Evolutionary conservation across 1,140 invertebrate genomes (phyloP).

Genomic region (Drosophila albomicans): DNA sequence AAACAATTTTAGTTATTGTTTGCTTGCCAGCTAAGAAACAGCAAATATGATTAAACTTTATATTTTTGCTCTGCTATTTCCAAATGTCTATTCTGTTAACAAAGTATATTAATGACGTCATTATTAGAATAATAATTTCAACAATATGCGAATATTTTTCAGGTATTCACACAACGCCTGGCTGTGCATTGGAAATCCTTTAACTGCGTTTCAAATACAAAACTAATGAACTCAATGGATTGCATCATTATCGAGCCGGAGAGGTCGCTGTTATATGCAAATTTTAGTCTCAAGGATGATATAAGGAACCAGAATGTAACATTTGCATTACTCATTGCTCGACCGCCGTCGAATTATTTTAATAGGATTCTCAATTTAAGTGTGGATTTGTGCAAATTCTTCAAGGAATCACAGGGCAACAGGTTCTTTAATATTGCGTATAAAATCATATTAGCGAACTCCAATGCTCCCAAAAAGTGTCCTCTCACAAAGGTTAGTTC

Average conservation of each 20-base stretch:
- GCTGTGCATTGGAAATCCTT: neutral
- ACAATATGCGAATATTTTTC: neutral
- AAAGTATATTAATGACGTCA: neutral
- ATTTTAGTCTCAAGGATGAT: neutral
- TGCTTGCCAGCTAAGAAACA: neutral
- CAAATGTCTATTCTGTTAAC: neutral
- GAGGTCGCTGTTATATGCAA: neutral
- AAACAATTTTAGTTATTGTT: neutral
- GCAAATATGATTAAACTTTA: neutral
- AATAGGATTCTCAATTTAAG: neutral
- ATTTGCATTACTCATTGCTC: neutral
- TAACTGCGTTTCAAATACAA: neutral
- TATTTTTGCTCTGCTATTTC: neutral
- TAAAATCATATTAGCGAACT: neutral
- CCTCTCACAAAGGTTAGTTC: neutral
- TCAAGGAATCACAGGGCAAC: neutral
- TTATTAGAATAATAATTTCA: neutral
- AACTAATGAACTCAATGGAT: neutral
- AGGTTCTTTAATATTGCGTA: neutral
- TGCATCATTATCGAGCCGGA: neutral
- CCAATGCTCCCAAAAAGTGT: neutral
- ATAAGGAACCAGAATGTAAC: neutral
- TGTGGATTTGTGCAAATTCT: neutral
- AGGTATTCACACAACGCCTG: neutral
- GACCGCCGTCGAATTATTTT: neutral